Conservation (phyloP, 2,113 vertebrate genomes). For the Equus przewalskii region DNA sequence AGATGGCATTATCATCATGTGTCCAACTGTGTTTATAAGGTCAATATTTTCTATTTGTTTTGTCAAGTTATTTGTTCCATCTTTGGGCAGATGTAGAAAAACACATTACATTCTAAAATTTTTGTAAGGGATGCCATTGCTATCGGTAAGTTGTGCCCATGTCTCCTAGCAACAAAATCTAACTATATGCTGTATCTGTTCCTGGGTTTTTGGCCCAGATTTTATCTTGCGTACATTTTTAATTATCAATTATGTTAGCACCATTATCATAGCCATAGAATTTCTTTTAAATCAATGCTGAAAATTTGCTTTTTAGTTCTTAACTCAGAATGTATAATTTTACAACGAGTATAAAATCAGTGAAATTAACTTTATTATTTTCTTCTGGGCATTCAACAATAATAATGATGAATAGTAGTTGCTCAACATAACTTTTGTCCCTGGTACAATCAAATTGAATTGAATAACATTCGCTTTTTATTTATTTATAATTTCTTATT, state of each 20-base stretch:
- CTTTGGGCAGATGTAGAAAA: neutral
- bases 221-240: neutral
- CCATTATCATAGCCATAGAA: neutral
- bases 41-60: neutral
- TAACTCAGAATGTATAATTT: neutral
- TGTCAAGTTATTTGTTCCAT: neutral
- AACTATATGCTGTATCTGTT: neutral
- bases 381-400: neutral
- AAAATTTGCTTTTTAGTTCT: neutral
- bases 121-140: neutral
- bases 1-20: neutral
- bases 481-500: neutral
- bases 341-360: neutral
- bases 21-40: neutral
- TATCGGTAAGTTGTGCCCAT: neutral
- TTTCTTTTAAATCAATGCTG: neutral
- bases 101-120: neutral
- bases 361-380: neutral
- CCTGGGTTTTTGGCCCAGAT: neutral
- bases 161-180: neutral
- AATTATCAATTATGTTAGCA: neutral
- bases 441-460: neutral
- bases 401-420: neutral
- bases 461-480: neutral
- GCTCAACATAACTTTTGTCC: neutral